phyloP scores from a whole-genome alignment of 2,797 vertebrate genomes.

The Protosalanx chinensis region DNA sequence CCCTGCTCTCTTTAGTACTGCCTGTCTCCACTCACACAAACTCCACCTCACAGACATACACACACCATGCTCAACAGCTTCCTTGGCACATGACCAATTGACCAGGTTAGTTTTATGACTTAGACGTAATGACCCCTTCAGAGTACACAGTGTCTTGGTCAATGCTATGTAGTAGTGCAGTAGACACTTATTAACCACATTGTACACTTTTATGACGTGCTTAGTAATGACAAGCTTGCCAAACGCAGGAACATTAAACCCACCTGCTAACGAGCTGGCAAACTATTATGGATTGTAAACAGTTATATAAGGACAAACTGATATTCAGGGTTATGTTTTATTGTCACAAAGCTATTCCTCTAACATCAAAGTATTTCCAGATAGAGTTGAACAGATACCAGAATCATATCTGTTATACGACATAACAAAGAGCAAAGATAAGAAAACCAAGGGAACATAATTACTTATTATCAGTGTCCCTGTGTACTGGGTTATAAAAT shows the following conservation, averaged over 20 bases:
- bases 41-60: slow-evolving; percentile 1
- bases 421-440: neutral
- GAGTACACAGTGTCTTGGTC: slow-evolving; percentile 38
- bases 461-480: neutral
- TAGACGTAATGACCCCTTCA: slow-evolving; percentile 27
- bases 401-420: neutral
- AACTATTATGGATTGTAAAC: slow-evolving; percentile 56
- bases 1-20: slow-evolving; percentile 22
- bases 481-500: too few species aligned
- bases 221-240: slow-evolving; percentile 41
- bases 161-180: slow-evolving; percentile 39
- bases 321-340: slow-evolving; percentile 57
- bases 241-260: slow-evolving; percentile 48
- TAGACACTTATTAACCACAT: slow-evolving; percentile 62
- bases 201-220: slow-evolving; percentile 53
- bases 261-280: slow-evolving; percentile 39
- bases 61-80: slow-evolving; percentile 4
- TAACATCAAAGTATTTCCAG: slow-evolving; percentile 31
- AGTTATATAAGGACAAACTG: slow-evolving; percentile 55
- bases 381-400: slow-evolving; percentile 15
- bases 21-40: slow-evolving; percentile 11
- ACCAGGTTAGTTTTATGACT: slow-evolving; percentile 35
- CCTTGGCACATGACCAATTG: slow-evolving; percentile 10
- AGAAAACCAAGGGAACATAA: slow-evolving; percentile 8
- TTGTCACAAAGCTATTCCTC: slow-evolving; percentile 44